phyloP scores from a whole-genome alignment of 2,888 invertebrate species.

The Dolichomitus sp. region DNA sequence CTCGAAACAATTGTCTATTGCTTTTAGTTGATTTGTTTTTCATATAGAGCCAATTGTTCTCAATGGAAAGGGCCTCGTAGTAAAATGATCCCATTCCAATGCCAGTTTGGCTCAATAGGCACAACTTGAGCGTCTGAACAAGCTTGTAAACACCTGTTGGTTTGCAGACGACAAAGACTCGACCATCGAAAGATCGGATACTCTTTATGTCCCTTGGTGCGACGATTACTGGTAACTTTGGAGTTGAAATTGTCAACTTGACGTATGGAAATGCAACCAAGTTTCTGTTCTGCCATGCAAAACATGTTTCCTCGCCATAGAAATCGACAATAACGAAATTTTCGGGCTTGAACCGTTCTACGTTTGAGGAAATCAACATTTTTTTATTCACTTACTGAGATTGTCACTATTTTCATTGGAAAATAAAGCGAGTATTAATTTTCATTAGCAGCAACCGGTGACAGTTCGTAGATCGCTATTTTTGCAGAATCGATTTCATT shows the following conservation, averaged over 20 bases:
- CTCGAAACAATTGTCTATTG: conserved; percentile 70
- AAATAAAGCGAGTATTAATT: not conserved
- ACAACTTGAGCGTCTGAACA: conserved; percentile 71
- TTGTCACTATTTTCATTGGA: not conserved
- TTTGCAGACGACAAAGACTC: conserved; percentile 78
- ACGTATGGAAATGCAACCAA: conserved; percentile 75
- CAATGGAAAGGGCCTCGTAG: conserved; percentile 73
- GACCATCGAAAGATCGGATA: conserved; percentile 72
- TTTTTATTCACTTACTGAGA: not conserved
- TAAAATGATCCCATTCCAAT: conserved; percentile 76
- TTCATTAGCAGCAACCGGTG: not conserved
- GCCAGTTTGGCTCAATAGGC: conserved; percentile 75
- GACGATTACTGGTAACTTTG: conserved; percentile 43
- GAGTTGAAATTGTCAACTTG: conserved; percentile 21
- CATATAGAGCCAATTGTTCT: conserved; percentile 70
- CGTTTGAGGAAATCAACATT: conserved; percentile 41
- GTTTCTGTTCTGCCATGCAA: conserved; percentile 77
- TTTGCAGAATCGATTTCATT: not conserved
- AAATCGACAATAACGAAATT: conserved; percentile 77
- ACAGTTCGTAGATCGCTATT: not conserved
- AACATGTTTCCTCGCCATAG: conserved; percentile 77
- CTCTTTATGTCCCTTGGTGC: conserved; percentile 76
- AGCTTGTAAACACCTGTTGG: conserved; percentile 80
- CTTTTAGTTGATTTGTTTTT: conserved; percentile 75
- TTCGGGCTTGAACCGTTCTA: conserved; percentile 68